Evolutionary conservation across 2,113 vertebrate genomes (phyloP), one percentile per base, ranked within the genome.

Genomic region (Oreochromis tanganicae): DNA sequence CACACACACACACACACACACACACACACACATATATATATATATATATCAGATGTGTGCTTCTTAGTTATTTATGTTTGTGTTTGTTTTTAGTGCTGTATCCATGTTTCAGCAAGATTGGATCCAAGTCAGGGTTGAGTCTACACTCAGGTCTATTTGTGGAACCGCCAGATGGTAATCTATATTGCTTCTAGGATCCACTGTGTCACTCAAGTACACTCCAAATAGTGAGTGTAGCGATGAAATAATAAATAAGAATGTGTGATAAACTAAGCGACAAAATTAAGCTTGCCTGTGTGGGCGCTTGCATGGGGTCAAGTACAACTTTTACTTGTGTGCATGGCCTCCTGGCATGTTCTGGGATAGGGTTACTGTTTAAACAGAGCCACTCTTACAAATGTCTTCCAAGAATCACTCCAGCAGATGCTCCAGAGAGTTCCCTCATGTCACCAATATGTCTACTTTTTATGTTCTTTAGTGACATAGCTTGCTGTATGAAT

Each of bases 161-260:
- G 90, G 95, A 92, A 61, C 79, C 41, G 54, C 82, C 94, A 93
- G 88, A 92, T 93, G 91, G 92, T 91, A 89, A 91, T 81, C 91
- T 92, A 94, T 89, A 87, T 92, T 17, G 24, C 59, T 85, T 83
- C 85, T 90, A 66, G 87, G 87, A 91, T 85, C 78, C 5, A 1
- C 48, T 82, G 87, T 93, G 81, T 90, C 86, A 79, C 78, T 84
- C 29, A 34, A 2, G 9, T 56, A 46, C 59, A 56, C 88, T 80
- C 73, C 46, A 89, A 91, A 93, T 91, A 88, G 90, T 89, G 54
- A 48, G 73, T 86, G 85, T 61, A 83, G 82, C 90, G 81, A 88
- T 87, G 21, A 86, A 83, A 84, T 83, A 29, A 85, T 86, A 55
- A 86, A 88, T 86, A 21, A 46, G 21, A 63, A 34, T n/a, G 48